Base-by-base conservation (phyloP, 2,888 invertebrate genomes). In the Athalia circularis region DNA sequence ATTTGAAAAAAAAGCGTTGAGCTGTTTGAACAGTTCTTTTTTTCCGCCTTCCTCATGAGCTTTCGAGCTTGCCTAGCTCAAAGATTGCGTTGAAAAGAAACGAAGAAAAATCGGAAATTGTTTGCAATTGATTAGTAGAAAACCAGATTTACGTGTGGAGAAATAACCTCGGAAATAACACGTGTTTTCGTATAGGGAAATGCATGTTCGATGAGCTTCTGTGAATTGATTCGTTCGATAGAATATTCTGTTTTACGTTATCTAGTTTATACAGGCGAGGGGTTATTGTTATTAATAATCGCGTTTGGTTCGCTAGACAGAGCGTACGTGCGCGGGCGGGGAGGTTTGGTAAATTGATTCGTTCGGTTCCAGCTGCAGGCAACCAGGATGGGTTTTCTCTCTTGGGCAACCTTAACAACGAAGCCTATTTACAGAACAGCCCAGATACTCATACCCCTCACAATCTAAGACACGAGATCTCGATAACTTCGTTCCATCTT, bases 361-460 rank as follows among this genome's bases (percentile, higher is more conserved):
- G 54, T 54, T 70, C 70, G 52, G 15, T 70, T 70, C 54, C 11
- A 70, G 57, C 29, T 29, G 70, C 13, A 54, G 54, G 54, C 54
- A 62, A 11, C 13, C 54, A n/a, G 54, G 68, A 57, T 11, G 11
- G 52, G 70, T 54, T 54, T 70, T 70, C 54, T 54, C 57, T 70
- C 70, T 54, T 8, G 54, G 68, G 70, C 54, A 54, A 54, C 54
- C 70, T 70, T 70, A 70, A 54, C 70, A 54, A 70, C 70, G 54
- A 54, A 70, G 70, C 70, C 70, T 70, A 70, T 70, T 70, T 70
- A 57, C 54, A 70, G 54, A 54, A 11, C 54, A 57, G 70, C 70
- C 54, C 54, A 70, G 43, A 29, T n/a, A 70, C 70, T 29, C 29
- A 29, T 29, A 29, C 29, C 29, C 57, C 54, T 70, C 15, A 70